Percentiles rank a stretch among this genome's conserved stretches.
phyloP scores from a whole-genome alignment of 1,140 invertebrate species.

The Bombus polaris region DNA sequence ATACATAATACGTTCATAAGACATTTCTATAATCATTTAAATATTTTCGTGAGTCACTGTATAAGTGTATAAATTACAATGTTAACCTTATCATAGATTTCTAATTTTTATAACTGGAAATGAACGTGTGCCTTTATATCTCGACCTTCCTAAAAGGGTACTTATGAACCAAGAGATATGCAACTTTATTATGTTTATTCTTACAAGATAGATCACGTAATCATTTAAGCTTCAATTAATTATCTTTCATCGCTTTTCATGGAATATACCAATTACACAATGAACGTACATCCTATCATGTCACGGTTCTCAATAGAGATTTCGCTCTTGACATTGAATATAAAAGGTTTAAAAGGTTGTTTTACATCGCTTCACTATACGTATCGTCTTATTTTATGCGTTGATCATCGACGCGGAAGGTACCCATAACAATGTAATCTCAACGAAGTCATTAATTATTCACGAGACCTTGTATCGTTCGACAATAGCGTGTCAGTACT shows the following conservation, averaged over 20 bases:
- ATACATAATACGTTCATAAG: too few species aligned
- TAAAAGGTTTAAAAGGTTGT: neutral
- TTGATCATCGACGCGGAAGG: slow-evolving; percentile 36
- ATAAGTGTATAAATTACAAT: too few species aligned
- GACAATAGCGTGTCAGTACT: slow-evolving; percentile 24
- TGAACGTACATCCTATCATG: neutral
- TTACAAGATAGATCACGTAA: neutral
- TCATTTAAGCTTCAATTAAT: neutral
- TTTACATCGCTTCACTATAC: neutral
- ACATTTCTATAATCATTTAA: too few species aligned
- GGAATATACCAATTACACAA: neutral
- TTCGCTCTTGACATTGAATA: neutral
- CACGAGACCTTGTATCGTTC: slow-evolving; percentile 10
- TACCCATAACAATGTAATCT: neutral
- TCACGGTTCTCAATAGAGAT: neutral
- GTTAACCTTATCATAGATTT: too few species aligned
- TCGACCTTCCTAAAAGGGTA: neutral
- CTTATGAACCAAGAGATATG: too few species aligned
- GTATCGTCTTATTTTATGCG: neutral
- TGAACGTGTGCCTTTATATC: too few species aligned
- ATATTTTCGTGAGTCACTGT: too few species aligned
- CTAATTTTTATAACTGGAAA: too few species aligned
- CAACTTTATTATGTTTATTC: neutral
- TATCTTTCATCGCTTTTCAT: neutral
- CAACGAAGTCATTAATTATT: slow-evolving; percentile 47